Conservation (phyloP, 2,888 invertebrate species). For the Caenorhabditis sinica region DNA sequence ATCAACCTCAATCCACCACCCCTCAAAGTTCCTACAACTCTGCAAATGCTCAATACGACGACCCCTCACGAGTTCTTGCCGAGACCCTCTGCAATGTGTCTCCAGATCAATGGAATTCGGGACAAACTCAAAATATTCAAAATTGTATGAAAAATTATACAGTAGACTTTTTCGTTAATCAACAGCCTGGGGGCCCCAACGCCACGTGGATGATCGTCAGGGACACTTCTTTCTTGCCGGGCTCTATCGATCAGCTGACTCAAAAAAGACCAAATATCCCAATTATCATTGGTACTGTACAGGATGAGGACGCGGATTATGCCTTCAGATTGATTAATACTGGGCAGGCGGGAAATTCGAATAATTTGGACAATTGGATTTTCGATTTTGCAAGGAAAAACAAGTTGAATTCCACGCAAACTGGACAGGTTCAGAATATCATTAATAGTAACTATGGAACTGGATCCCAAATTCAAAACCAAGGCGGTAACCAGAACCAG, state of each 20-base stretch:
- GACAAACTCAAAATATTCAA: slow-evolving; percentile 67
- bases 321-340: slow-evolving; percentile 73
- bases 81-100: slow-evolving; percentile 72
- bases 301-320: slow-evolving; percentile 78
- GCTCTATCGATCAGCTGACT: slow-evolving; percentile 66
- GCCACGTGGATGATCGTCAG: slow-evolving; percentile 77
- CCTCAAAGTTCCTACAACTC: slow-evolving; percentile 51
- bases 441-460: slow-evolving; percentile 68
- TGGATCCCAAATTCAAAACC: background rate
- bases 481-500: background rate
- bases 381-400: slow-evolving; percentile 77
- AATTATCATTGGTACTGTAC: slow-evolving; percentile 77
- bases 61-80: slow-evolving; percentile 72
- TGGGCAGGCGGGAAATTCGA: slow-evolving; percentile 63
- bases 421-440: slow-evolving; percentile 56
- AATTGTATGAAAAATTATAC: slow-evolving; percentile 75
- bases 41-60: slow-evolving; percentile 58
- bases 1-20: slow-evolving; percentile 46
- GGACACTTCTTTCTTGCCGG: slow-evolving; percentile 75
- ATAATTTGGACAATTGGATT: slow-evolving; percentile 73
- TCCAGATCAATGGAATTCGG: slow-evolving; percentile 68
- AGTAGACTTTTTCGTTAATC: slow-evolving; percentile 74
- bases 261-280: slow-evolving; percentile 72
- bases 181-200: slow-evolving; percentile 65
- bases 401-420: slow-evolving; percentile 67